Conservation (phyloP, 2,113 vertebrate genomes). For the Prietella phreatophila region DNA sequence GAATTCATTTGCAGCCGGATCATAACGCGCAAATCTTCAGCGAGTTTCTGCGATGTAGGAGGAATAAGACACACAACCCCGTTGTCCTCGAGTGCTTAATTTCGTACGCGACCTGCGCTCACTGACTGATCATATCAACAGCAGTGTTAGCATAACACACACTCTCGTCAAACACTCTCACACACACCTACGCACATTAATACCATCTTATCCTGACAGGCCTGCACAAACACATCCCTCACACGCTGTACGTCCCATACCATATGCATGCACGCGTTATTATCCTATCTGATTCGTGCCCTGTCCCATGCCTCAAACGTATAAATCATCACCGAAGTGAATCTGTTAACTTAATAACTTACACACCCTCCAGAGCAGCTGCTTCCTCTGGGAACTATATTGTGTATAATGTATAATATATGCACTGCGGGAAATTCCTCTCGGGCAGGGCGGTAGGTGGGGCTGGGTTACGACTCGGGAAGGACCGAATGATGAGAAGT, state of each 20-base stretch:
- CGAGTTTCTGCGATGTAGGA: no score
- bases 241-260: neutral
- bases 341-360: neutral
- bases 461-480: neutral
- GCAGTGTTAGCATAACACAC: neutral
- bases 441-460: neutral
- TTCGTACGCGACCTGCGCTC: neutral
- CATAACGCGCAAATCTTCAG: no score
- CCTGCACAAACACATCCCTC: neutral
- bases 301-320: neutral
- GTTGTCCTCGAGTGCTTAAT: no score
- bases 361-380: slow-evolving; percentile 7
- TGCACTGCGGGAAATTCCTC: slow-evolving; percentile 22
- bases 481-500: neutral
- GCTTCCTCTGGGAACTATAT: neutral
- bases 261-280: slow-evolving; percentile 3
- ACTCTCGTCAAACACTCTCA: neutral
- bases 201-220: neutral
- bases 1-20: neutral
- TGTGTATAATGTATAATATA: neutral
- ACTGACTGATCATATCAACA: neutral
- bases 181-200: neutral
- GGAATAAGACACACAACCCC: no score
- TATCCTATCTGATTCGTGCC: neutral
- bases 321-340: neutral